Evolutionary conservation across 2,113 vertebrate species (phyloP).

Genomic region (Syngnathoides biaculeatus): DNA sequence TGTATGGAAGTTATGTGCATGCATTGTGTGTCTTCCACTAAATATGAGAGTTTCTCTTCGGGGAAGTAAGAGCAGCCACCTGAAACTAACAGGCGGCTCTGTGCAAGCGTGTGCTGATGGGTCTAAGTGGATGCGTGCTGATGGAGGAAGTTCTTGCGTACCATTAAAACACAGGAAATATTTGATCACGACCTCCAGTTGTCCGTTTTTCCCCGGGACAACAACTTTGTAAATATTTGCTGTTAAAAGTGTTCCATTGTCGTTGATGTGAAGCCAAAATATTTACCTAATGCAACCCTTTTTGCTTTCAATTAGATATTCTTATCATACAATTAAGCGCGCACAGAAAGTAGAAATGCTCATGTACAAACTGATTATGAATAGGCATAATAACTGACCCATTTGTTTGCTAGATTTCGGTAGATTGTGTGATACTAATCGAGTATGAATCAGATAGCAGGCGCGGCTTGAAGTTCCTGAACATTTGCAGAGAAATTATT

Average conservation of each 20-base stretch:
- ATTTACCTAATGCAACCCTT: background rate
- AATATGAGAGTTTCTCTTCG: constrained; percentile 28
- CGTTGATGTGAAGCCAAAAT: background rate
- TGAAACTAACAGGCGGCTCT: constrained; percentile 57
- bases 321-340: background rate
- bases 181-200: constrained; percentile 48
- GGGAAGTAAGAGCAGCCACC: constrained; percentile 43
- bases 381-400: no score
- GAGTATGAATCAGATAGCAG: no score
- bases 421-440: no score
- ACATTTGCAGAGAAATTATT: no score
- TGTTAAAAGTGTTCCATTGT: constrained; percentile 3
- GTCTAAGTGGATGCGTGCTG: constrained; percentile 49
- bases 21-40: constrained; percentile 14
- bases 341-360: background rate
- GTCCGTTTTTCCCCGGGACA: constrained; percentile 37
- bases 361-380: no score
- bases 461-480: no score
- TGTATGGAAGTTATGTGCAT: constrained; percentile 11
- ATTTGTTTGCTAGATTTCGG: no score
- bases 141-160: constrained; percentile 47
- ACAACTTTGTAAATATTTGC: constrained; percentile 37
- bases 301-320: background rate
- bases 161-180: constrained; percentile 47
- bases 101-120: constrained; percentile 52